A percentile compares a stretch with the other conserved stretches of the same genome.
These are phyloP conservation scores for Callipepla californica DNA, from an alignment of 2,113 vertebrate species.

Conservation along the genomic window DNA sequence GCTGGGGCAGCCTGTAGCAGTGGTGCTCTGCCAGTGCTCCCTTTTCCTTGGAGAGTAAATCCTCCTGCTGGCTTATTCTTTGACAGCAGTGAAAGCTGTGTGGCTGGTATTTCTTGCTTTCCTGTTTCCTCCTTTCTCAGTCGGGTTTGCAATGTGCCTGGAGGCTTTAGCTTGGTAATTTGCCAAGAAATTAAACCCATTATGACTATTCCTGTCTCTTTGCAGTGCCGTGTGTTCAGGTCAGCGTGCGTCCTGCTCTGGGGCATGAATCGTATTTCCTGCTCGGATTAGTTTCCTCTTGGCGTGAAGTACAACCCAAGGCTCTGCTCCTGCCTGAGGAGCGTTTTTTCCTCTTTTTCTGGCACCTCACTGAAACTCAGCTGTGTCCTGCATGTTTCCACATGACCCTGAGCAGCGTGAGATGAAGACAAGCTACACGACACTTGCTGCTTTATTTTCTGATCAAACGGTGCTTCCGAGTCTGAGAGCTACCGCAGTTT, in stretches of 20 bases:
- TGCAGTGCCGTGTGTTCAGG: neutral
- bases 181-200: slow-evolving; percentile 38
- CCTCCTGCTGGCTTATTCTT: neutral
- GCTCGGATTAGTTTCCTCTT: neutral
- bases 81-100: neutral
- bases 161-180: slow-evolving; percentile 29
- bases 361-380: neutral
- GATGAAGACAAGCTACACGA: neutral
- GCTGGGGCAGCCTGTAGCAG: neutral
- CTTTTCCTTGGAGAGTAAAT: neutral
- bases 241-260: neutral
- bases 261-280: slow-evolving; percentile 16
- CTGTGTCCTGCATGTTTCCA: neutral
- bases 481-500: neutral
- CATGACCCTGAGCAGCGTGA: accelerated
- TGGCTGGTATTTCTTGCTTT: slow-evolving; percentile 55
- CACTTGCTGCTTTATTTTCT: neutral
- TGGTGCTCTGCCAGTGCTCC: accelerated
- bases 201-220: slow-evolving; percentile 19
- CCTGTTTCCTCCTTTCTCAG: slow-evolving; percentile 45
- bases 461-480: neutral
- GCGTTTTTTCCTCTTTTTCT: neutral
- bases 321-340: neutral
- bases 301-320: neutral
- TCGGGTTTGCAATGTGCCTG: neutral